These are phyloP conservation scores for Lophius piscatorius DNA, from an alignment of 2,113 vertebrate genomes.

Conservation along the genomic window DNA sequence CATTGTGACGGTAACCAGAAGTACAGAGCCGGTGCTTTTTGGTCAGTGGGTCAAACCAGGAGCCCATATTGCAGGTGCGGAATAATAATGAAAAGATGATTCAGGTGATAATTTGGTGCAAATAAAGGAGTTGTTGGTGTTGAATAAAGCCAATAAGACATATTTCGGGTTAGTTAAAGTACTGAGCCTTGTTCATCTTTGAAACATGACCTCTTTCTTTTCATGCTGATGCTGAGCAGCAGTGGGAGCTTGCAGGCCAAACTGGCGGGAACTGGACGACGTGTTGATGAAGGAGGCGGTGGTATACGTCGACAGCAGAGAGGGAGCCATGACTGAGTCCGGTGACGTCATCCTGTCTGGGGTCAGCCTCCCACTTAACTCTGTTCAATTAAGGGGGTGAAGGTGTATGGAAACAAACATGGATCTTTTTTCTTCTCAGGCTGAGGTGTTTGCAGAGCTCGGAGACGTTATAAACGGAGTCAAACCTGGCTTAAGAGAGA, in stretches of 20 bases:
- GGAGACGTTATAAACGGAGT: constrained; percentile 90
- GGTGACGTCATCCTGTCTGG: constrained; percentile 92
- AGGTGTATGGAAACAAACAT: too few species aligned
- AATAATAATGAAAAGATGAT: background rate
- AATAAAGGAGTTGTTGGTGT: too few species aligned
- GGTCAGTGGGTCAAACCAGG: constrained; percentile 94
- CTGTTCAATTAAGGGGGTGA: too few species aligned
- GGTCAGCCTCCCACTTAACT: constrained; percentile 71
- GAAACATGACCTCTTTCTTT: background rate
- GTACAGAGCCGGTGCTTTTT: constrained; percentile 86
- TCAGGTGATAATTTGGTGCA: too few species aligned
- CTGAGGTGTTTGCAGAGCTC: constrained; percentile 90
- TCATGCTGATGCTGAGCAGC: constrained; percentile 73
- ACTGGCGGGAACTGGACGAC: constrained; percentile 94
- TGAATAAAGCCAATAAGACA: too few species aligned
- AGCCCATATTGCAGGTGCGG: constrained; percentile 92
- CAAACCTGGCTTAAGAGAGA: constrained; percentile 85
- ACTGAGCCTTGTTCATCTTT: too few species aligned
- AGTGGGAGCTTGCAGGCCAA: constrained; percentile 90
- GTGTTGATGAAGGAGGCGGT: constrained; percentile 85
- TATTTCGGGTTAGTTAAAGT: too few species aligned
- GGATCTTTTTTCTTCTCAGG: constrained; percentile 74
- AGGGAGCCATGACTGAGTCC: constrained; percentile 87
- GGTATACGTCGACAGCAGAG: constrained; percentile 90
- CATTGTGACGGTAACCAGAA: constrained; percentile 90